Evolutionary conservation across 2,888 invertebrate genomes (phyloP).

Genomic region (Drepanosiphum platanoidis): DNA sequence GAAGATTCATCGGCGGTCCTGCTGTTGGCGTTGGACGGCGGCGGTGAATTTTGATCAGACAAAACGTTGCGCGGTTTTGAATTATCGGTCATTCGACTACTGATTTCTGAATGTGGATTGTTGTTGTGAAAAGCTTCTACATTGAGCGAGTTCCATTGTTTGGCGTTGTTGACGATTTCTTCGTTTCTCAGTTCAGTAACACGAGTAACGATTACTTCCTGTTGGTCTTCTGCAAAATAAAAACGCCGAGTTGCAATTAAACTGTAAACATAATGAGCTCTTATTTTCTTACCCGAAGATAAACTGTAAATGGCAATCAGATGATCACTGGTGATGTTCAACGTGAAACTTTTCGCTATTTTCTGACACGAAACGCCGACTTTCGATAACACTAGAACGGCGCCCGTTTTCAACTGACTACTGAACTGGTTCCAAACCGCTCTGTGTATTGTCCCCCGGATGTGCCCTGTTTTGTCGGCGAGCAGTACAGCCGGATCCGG

Average conservation of each 20-base stretch:
- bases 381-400: conserved; percentile 65
- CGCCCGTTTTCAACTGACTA: conserved; percentile 64
- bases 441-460: conserved; percentile 68
- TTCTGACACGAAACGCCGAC: conserved; percentile 64
- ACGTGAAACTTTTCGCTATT: conserved; percentile 46
- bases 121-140: not conserved
- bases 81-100: not conserved
- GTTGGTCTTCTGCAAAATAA: conserved; percentile 25
- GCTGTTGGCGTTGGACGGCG: not conserved
- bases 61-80: conserved; percentile 27
- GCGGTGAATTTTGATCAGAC: not conserved
- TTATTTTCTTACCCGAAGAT: conserved; percentile 41
- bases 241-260: too few species aligned
- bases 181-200: conserved; percentile 34
- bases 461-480: conserved; percentile 66
- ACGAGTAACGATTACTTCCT: conserved; percentile 39
- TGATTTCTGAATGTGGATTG: conserved; percentile 12
- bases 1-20: not conserved
- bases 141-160: conserved; percentile 8
- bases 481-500: conserved; percentile 66
- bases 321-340: conserved; percentile 45
- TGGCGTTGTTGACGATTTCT: conserved; percentile 41
- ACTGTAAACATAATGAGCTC: too few species aligned
- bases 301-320: conserved; percentile 45
- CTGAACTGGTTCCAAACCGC: conserved; percentile 67